A percentile compares a stretch with the other conserved stretches of the same genome.
These are phyloP conservation scores for Rallus limicola DNA, from an alignment of 2,113 vertebrate species.

Conservation along the genomic window DNA sequence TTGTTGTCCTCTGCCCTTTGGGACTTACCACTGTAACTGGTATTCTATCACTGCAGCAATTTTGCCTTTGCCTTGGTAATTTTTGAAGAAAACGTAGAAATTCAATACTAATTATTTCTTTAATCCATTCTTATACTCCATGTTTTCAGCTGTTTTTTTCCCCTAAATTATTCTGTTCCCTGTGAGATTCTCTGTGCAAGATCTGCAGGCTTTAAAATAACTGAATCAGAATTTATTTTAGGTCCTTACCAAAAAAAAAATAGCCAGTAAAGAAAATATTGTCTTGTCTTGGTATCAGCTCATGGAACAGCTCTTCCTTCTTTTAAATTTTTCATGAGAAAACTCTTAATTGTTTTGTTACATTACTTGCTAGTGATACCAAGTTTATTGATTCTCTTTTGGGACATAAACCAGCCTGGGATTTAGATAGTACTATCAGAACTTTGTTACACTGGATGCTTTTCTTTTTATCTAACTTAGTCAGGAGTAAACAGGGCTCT, in stretches of 20 bases:
- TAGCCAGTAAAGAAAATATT: not conserved
- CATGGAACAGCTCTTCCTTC: not conserved
- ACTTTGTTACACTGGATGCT: not conserved
- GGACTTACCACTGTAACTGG: not conserved
- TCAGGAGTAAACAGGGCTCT: not conserved
- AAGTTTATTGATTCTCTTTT: not conserved
- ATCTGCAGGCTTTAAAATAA: not conserved
- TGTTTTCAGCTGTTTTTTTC: not conserved
- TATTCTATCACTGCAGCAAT: not conserved
- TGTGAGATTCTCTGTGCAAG: not conserved
- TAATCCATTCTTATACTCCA: not conserved
- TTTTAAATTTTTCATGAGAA: not conserved
- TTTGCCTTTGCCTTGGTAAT: not conserved
- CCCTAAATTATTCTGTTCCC: not conserved
- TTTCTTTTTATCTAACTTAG: not conserved
- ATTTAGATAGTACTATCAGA: not conserved
- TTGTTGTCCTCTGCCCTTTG: not conserved
- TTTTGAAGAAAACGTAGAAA: not conserved
- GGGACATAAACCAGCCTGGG: not conserved
- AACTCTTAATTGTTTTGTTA: not conserved
- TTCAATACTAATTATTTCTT: not conserved
- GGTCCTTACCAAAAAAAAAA: not conserved
- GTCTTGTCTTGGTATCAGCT: not conserved
- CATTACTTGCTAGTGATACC: not conserved
- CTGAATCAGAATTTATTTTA: not conserved